A percentile compares a stretch with the other conserved stretches of the same genome.
Evolutionary conservation across 1,140 invertebrate species (phyloP).

Genomic region (Drosophila nasuta): DNA sequence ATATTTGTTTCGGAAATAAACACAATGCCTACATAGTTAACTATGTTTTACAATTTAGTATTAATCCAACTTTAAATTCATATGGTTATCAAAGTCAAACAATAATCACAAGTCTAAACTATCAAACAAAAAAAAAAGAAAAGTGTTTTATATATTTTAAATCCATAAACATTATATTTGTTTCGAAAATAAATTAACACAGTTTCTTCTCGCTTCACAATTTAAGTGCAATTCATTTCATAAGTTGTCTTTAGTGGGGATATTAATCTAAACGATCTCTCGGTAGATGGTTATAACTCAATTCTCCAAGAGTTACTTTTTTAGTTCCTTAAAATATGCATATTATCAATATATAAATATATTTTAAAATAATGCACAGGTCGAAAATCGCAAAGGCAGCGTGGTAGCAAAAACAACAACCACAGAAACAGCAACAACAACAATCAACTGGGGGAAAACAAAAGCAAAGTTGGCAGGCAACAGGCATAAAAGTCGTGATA

Average conservation of each 20-base stretch:
- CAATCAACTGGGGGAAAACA: slow-evolving; percentile 63
- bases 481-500: slow-evolving; percentile 82
- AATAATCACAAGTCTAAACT: not conserved
- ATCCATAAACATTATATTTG: not conserved
- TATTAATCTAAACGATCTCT: not conserved
- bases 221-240: slow-evolving; percentile 1
- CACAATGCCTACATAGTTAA: too few relatives aligned
- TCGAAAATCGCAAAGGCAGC: slow-evolving; percentile 31
- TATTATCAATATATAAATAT: slow-evolving; percentile 50
- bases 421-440: slow-evolving; percentile 33
- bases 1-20: not conserved
- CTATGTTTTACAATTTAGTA: not conserved
- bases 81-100: not conserved
- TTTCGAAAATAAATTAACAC: not conserved
- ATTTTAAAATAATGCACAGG: slow-evolving; percentile 70
- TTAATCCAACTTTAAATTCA: not conserved
- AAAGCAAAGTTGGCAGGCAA: slow-evolving; percentile 70
- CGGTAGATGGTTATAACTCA: slow-evolving; percentile 8
- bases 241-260: not conserved
- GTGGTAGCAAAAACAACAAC: slow-evolving; percentile 6
- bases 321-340: slow-evolving; percentile 17
- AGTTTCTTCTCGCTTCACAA: not conserved
- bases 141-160: not conserved
- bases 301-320: not conserved
- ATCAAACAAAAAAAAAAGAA: not conserved